phyloP scores from a whole-genome alignment of 2,797 vertebrate genomes.

The Clarias pachynema region DNA sequence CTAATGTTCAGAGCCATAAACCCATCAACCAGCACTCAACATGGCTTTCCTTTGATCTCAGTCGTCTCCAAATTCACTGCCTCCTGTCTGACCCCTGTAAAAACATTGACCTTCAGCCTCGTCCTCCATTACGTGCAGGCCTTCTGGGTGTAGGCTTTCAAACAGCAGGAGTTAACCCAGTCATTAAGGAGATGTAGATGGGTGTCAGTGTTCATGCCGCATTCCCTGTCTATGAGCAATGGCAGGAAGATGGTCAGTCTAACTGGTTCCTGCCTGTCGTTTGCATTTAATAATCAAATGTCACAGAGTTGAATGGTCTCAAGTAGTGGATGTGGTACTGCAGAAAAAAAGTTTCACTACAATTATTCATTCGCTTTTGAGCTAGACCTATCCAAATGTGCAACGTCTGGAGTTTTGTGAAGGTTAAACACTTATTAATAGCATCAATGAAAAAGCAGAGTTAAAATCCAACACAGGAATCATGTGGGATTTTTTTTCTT shows the following conservation, averaged over 20 bases:
- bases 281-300: conserved; percentile 59
- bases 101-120: conserved; percentile 53
- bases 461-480: neutral
- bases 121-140: conserved; percentile 51
- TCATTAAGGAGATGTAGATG: conserved; percentile 53
- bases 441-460: conserved; percentile 5
- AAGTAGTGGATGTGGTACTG: neutral
- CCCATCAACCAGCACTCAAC: conserved; percentile 24
- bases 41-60: conserved; percentile 52
- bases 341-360: conserved; percentile 17
- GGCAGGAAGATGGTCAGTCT: conserved; percentile 49
- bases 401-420: neutral
- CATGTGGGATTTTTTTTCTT: neutral
- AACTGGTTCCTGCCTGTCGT: conserved; percentile 55
- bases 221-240: conserved; percentile 39
- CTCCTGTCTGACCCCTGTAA: conserved; percentile 59
- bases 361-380: conserved; percentile 17
- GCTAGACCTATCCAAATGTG: conserved; percentile 8
- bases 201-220: conserved; percentile 46
- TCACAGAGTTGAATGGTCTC: conserved; percentile 45
- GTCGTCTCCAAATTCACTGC: conserved; percentile 53
- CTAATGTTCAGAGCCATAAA: conserved; percentile 14
- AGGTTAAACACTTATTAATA: conserved; percentile 25
- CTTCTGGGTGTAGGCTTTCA: conserved; percentile 56
- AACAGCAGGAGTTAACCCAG: conserved; percentile 46